These are phyloP conservation scores for Leucoraja erinaceus DNA, from an alignment of 2,113 vertebrate genomes.

Conservation along the genomic window DNA sequence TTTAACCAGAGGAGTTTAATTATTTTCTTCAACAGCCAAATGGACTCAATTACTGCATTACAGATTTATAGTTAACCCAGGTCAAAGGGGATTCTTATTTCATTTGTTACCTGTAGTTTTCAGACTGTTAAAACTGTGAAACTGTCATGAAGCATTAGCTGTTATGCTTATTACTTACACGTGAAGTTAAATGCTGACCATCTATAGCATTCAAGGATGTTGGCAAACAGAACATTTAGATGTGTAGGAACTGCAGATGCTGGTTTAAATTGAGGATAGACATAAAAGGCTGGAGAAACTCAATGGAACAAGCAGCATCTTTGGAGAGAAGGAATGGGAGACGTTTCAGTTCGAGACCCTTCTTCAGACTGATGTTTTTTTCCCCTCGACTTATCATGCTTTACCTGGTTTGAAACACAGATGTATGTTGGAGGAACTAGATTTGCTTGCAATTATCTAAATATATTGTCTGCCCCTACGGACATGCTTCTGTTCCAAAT, in stretches of 20 bases:
- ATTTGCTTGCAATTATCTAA: neutral
- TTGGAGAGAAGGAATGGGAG: no score
- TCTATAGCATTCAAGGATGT: neutral
- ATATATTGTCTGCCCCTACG: neutral
- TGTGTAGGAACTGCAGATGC: no score
- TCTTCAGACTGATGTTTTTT: neutral
- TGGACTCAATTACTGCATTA: slow-evolving; percentile 17
- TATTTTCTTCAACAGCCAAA: slow-evolving; percentile 19
- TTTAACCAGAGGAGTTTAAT: neutral
- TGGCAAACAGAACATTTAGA: neutral
- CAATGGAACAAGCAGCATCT: no score
- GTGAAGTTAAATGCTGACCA: neutral
- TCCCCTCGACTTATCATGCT: neutral
- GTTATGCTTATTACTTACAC: neutral
- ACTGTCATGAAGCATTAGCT: slow-evolving; percentile 5
- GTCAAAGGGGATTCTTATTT: neutral
- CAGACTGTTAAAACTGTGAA: slow-evolving; percentile 10
- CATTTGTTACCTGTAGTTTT: slow-evolving; percentile 1
- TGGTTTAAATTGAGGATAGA: no score
- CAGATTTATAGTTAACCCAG: neutral
- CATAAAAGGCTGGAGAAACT: no score
- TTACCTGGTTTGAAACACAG: neutral
- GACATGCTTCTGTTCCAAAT: neutral
- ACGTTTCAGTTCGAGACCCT: no score
- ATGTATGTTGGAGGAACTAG: neutral